These are phyloP conservation scores for Microcebus tavaratra DNA, from an alignment of 2,113 vertebrate genomes.

Conservation along the genomic window DNA sequence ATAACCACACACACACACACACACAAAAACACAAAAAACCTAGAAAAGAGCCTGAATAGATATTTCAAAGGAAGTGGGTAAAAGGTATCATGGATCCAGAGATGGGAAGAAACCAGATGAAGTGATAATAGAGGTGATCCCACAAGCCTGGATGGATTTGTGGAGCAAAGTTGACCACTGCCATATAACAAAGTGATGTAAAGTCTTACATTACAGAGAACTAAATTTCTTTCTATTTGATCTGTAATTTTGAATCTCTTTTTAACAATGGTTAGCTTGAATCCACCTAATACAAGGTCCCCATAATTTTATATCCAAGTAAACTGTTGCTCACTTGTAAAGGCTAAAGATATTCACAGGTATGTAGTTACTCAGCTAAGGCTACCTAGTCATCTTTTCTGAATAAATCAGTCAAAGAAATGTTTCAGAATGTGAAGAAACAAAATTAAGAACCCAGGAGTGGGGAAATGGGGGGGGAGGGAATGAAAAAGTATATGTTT, in stretches of 20 bases:
- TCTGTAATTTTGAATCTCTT: background rate
- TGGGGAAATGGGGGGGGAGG: background rate
- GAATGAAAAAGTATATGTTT: background rate
- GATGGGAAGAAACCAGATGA: background rate
- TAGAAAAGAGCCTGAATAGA: background rate
- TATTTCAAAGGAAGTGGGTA: background rate
- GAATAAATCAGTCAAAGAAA: background rate
- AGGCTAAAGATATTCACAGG: background rate
- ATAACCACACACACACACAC: too few relatives aligned
- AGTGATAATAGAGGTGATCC: background rate
- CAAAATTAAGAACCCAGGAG: background rate
- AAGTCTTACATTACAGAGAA: background rate
- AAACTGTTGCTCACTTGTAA: background rate
- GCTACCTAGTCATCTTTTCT: background rate
- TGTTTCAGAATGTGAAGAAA: background rate
- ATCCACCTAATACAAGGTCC: background rate
- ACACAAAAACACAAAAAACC: background rate
- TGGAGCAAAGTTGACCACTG: background rate
- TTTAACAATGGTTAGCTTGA: background rate
- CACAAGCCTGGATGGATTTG: background rate
- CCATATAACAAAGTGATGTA: background rate
- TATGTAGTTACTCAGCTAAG: background rate
- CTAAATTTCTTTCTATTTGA: background rate
- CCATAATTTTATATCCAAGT: background rate
- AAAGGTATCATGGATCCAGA: background rate